Percentiles rank a stretch among this genome's conserved stretches.
phyloP scores from a whole-genome alignment of 2,797 vertebrate genomes.

The Coreius guichenoti region DNA sequence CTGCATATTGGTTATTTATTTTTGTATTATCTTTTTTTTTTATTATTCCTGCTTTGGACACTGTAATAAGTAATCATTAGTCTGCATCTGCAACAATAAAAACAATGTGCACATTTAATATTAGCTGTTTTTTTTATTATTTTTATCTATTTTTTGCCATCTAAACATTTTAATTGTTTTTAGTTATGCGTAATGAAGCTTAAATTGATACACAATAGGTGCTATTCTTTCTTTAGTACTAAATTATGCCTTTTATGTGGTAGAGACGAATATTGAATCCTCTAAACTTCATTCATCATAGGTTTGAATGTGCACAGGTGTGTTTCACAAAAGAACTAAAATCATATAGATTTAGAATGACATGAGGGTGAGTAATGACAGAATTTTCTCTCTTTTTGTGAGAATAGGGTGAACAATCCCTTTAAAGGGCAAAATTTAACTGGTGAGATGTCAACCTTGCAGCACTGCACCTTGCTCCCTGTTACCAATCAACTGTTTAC shows the following conservation, averaged over 20 bases:
- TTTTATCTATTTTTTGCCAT: background rate
- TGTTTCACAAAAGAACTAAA: background rate
- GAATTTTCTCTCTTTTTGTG: background rate
- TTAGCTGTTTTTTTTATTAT: background rate
- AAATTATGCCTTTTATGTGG: background rate
- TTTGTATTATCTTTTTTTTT: background rate
- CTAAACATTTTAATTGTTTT: background rate
- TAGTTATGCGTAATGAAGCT: background rate
- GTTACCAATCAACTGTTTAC: slow-evolving; percentile 27
- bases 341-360: background rate
- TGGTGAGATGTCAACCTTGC: slow-evolving; percentile 8
- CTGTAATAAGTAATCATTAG: background rate
- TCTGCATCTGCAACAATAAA: background rate
- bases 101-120: background rate
- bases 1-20: too few relatives aligned
- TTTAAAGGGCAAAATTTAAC: background rate
- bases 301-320: background rate
- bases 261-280: background rate
- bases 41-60: background rate
- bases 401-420: background rate
- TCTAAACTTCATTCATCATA: background rate
- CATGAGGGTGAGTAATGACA: background rate
- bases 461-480: slow-evolving; percentile 10
- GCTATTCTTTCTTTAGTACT: background rate
- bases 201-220: background rate